Evolutionary conservation across 2,797 vertebrate species (phyloP), one percentile per base, ranked within the genome.

Genomic region (Paguma larvata): DNA sequence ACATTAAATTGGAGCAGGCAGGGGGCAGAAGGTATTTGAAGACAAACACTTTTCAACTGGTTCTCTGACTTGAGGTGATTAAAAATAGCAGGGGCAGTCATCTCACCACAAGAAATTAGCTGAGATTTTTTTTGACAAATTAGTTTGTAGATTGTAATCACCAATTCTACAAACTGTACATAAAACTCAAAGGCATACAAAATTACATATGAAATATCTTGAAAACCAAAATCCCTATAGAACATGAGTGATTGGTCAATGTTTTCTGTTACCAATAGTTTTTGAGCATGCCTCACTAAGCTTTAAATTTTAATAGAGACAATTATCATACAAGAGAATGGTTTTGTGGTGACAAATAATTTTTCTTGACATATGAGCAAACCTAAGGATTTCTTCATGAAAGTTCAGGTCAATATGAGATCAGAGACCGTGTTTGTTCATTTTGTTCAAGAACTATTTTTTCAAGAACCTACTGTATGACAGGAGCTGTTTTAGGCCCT

Each of bases 1-100:
- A 73, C 27, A 44, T 15, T 4, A 23, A 41, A 41, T 9, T 13
- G 4, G 3, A 14, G 0, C 2, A 19, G 30, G 14, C 3, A 21
- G 23, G 25, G 32, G 38, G 19, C 7, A 32, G 11, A 7, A 73
- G 7, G 10, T 10, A 59, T 51, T 11, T 18, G 46, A 30, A 44
- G 41, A 86, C 30, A 46, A 30, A 44, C 10, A 38, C 21, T 86
- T 53, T 30, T 48, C 46, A 53, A 34, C 30, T 85, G 44, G 38
- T 72, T 27, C 4, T 86, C 46, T 70, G 65, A 86, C 21, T 53
- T 8, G 48, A 65, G n/a, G 30, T 23, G 70, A 14, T 4, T n/a
- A 62, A 62, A 59, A 82, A 41, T 72, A 41, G 41, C 70, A 41
- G 41, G 0, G 6, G 32, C 32, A n/a, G 15, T n/a, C 65, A 67